Evolutionary conservation across 2,888 invertebrate species (phyloP), one percentile per base, ranked within the genome.

Genomic region (Drosophila sordidapex): DNA sequence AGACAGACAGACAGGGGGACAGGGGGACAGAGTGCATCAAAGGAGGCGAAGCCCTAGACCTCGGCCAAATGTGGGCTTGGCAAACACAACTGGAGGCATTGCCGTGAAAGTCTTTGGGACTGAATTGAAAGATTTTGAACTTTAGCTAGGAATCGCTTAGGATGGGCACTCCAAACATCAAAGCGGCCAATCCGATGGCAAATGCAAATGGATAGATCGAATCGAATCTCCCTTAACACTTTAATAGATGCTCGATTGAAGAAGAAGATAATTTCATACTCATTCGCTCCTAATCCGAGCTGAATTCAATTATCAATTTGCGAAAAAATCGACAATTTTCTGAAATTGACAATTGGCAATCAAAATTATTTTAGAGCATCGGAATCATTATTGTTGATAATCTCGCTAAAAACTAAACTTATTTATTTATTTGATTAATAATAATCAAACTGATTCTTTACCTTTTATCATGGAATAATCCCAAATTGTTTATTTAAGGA

Each of bases 21-120:
- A 36, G 49, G 43, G 13, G 8, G 40, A 18, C 18, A 33, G 29
- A 49, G 62, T 40, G 29, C 52, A 15, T 43, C n/a, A 36, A 66
- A 54, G 76, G 33, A 38, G 64, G 46, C 27, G 54, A 57, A 77
- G 77, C 77, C 79, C 70, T 78, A 74, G 74, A 77, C 79, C 76
- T 77, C 70, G 52, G 54, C n/a, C 31, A 15, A 35, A 27, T 66
- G 54, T 71, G 71, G 53, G 64, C 13, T 69, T 40, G 43, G 29
- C 48, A 15, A 35, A 64, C 15, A 33, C 60, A 29, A n/a, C 33
- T 33, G 27, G 61, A 25, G 61, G 58, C 48, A 49, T 18, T 48
- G 33, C 36, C 70, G 51, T 74, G 74, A 74, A 74, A 74, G 76
- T 70, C 36, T 27, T n/a, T 51, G 49, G n/a, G 4, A 18, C 13